Evolutionary conservation across 1,140 invertebrate species (phyloP).

Genomic region (Brachionus calyciflorus): DNA sequence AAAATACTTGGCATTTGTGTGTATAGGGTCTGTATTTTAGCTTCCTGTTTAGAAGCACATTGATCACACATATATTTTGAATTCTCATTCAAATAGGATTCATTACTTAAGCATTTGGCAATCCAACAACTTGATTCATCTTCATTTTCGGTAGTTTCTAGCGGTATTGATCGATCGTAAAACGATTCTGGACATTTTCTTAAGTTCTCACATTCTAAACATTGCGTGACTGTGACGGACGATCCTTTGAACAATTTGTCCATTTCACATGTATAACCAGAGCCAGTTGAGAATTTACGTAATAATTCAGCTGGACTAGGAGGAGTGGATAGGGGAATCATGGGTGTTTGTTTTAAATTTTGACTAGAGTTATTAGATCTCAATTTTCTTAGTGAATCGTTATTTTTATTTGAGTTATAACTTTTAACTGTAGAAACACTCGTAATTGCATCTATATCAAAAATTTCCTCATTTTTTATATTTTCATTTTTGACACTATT

Average conservation of each 20-base stretch:
- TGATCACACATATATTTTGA: constrained; percentile 39
- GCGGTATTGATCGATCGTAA: constrained; percentile 4
- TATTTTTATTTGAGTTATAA: neutral
- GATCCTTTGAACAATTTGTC: constrained; percentile 34
- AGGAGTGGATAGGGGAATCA: neutral
- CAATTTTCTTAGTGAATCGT: no score
- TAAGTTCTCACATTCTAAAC: constrained; percentile 37
- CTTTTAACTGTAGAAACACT: neutral
- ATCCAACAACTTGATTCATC: constrained; percentile 31
- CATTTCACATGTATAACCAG: constrained; percentile 22
- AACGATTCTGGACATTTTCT: constrained; percentile 40
- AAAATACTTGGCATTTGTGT: constrained; percentile 28
- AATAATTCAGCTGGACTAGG: constrained; percentile 14
- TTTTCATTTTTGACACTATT: no score
- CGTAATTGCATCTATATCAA: constrained; percentile 8
- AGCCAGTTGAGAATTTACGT: neutral
- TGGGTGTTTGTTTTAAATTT: neutral
- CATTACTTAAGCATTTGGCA: constrained; percentile 20
- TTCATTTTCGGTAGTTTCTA: constrained; percentile 27
- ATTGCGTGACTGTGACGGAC: constrained; percentile 23
- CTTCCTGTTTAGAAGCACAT: constrained; percentile 33
- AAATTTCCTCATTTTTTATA: neutral
- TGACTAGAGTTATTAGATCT: neutral
- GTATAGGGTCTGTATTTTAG: constrained; percentile 7
- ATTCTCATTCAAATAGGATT: constrained; percentile 37